These are phyloP conservation scores for Pachydiplax longipennis DNA, from an alignment of 2,888 invertebrate species.

Conservation along the genomic window DNA sequence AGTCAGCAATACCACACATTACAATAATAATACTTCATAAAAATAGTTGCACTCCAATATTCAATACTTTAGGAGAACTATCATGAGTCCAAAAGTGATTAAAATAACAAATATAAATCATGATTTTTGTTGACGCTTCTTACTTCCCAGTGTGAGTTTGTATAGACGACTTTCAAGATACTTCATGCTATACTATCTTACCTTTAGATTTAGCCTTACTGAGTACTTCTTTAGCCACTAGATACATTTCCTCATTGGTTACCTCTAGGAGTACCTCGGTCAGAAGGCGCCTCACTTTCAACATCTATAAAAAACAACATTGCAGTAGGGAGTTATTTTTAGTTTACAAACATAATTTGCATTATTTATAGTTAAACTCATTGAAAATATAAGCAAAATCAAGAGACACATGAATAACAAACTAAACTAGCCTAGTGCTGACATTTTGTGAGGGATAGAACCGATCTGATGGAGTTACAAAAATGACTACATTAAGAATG, in stretches of 20 bases:
- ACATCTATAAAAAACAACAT: slow-evolving; percentile 69
- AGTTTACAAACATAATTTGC: too few species aligned
- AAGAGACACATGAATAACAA: too few species aligned
- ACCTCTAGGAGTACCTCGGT: slow-evolving; percentile 95
- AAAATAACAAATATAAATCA: too few species aligned
- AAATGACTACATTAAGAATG: slow-evolving; percentile 27
- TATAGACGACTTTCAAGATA: too few species aligned
- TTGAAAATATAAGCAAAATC: too few species aligned
- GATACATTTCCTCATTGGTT: slow-evolving; percentile 87
- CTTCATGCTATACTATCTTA: slow-evolving; percentile 58
- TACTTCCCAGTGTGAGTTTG: too few species aligned
- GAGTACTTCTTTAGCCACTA: slow-evolving; percentile 85
- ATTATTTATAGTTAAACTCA: too few species aligned
- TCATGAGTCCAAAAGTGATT: not conserved
- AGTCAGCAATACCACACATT: not conserved
- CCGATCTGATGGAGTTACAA: not conserved
- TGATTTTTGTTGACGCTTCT: too few species aligned
- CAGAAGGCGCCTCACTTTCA: slow-evolving; percentile 84
- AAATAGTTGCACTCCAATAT: not conserved
- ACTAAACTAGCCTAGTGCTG: not conserved
- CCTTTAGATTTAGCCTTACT: slow-evolving; percentile 82
- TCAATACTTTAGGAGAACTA: not conserved
- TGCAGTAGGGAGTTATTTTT: too few species aligned
- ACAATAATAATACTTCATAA: not conserved
- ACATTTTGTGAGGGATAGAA: not conserved